phyloP scores from a whole-genome alignment of 1,140 invertebrate genomes.

The Phymorhynchus buccinoides region DNA sequence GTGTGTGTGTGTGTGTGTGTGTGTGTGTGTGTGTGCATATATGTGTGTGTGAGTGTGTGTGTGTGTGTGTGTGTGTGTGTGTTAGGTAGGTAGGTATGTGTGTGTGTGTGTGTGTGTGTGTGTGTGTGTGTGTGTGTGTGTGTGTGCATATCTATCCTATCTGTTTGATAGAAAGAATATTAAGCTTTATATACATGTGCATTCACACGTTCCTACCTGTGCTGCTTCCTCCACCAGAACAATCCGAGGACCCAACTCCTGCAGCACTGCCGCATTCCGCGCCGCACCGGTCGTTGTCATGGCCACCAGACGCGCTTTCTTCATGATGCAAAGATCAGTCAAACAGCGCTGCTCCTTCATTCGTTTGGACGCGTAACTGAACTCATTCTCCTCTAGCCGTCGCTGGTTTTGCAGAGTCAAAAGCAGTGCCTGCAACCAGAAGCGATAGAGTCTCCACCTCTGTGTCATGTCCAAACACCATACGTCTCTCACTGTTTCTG shows the following conservation, averaged over 20 bases:
- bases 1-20: not conserved
- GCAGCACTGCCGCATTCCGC: constrained; percentile 47
- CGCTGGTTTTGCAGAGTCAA: constrained; percentile 31
- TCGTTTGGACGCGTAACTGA: constrained; percentile 32
- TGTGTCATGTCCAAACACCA: constrained; percentile 58
- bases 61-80: not conserved
- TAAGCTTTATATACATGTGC: too few relatives aligned
- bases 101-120: too few relatives aligned
- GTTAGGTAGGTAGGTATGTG: not conserved
- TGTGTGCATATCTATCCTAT: too few relatives aligned
- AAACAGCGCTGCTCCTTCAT: constrained; percentile 44
- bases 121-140: too few relatives aligned
- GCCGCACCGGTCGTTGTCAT: constrained; percentile 70
- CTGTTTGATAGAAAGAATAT: too few relatives aligned
- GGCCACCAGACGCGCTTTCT: constrained; percentile 61
- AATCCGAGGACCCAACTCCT: constrained; percentile 54
- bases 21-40: not conserved
- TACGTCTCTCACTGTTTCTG: constrained; percentile 44
- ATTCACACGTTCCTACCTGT: constrained; percentile 48
- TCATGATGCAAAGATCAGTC: constrained; percentile 57
- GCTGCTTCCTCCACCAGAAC: constrained; percentile 70
- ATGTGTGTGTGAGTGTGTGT: too few relatives aligned
- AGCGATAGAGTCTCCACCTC: constrained; percentile 67
- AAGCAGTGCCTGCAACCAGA: constrained; percentile 58
- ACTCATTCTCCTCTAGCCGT: constrained; percentile 35